Conservation (phyloP, 2,888 invertebrate genomes). For the Dryobotodes eremita region DNA sequence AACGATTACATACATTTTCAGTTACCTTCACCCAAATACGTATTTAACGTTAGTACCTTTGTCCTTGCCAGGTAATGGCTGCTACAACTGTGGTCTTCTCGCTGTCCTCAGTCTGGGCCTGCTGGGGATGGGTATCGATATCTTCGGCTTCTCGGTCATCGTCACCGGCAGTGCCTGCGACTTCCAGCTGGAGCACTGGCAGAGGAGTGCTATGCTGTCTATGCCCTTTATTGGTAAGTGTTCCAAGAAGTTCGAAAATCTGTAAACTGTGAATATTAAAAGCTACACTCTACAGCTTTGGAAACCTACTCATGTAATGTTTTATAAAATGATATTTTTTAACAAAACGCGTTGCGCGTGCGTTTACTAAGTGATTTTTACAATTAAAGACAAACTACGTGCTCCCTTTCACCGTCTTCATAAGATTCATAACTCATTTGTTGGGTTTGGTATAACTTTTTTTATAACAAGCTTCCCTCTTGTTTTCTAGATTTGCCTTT, state of each 20-base stretch:
- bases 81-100: slow-evolving; percentile 88
- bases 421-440: too few species aligned
- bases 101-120: slow-evolving; percentile 88
- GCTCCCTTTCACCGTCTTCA: too few species aligned
- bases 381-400: too few species aligned
- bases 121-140: slow-evolving; percentile 89
- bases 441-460: too few species aligned
- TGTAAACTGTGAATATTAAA: neutral
- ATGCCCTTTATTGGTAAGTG: slow-evolving; percentile 89
- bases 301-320: neutral
- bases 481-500: too few species aligned
- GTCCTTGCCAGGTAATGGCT: slow-evolving; percentile 84
- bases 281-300: neutral
- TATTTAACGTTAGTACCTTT: neutral
- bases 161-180: slow-evolving; percentile 90
- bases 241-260: neutral
- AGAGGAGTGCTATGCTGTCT: slow-evolving; percentile 88
- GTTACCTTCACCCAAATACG: neutral
- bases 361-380: too few species aligned
- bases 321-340: too few species aligned
- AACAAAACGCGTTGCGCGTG: too few species aligned
- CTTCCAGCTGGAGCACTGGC: slow-evolving; percentile 84
- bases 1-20: neutral
- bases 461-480: too few species aligned
- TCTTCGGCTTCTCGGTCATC: slow-evolving; percentile 90